Base-by-base conservation (phyloP, 2,888 invertebrate genomes). In the Chrysolina americana region DNA sequence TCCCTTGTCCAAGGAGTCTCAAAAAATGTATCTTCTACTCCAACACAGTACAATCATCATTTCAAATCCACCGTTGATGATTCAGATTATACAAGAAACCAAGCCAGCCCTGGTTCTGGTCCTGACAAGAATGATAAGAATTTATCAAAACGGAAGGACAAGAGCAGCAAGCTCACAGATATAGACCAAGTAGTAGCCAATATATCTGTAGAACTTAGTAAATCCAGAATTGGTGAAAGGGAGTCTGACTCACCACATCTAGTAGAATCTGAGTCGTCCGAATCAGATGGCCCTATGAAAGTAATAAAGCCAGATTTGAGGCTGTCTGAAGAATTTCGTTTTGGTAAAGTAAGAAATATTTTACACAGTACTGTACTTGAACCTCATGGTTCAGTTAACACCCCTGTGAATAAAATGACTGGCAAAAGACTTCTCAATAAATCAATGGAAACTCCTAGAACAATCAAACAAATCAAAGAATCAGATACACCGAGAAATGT, bases 371-470 rank as follows among this genome's bases (percentile, higher is more conserved):
- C 77, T 15, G n/a, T 73, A 48, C 9, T 76, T 59, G 77, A 74
- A 48, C 41, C 19, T 15, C 41, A 62, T 50, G 17, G 6, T 11
- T 3, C 19, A 44, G 6, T 19, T 10, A 48, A 59, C 13, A 75
- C 71, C 21, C 71, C 71, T n/a, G 50, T 19, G 21, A 72, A 75
- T 63, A 50, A 28, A 23, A 50, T 41, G 15, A 62, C 73, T 21
- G 71, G 74, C 13, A 77, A 77, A 74, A 69, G 77, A 13, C 66
- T 70, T 23, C 44, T 75, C 1, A 77, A 77, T 36, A 75, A 63
- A 62, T 75, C 77, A 11, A 70, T 70, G 47, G 77, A 75, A 15
- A 77, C 77, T 44, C 77, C 77, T 17, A 75, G 75, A 19, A 70
- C 41, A 36, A 41, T 41, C 41, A 68, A 68, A 28, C 53, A 53